Conservation (phyloP, 2,888 invertebrate species). For the Phorcus lineatus region DNA sequence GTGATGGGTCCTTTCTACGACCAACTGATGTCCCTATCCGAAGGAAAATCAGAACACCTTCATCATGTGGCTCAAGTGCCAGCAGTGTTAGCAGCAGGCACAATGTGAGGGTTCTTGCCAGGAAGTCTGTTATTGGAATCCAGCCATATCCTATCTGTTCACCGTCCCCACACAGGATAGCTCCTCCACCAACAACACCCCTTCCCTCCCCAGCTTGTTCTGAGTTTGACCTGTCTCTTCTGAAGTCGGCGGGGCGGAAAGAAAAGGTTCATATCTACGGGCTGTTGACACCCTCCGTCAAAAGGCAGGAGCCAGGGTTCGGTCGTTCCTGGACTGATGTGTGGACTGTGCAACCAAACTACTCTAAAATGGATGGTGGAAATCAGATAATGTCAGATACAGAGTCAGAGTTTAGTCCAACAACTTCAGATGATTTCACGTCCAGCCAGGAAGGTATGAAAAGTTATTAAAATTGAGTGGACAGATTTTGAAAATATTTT, state of each 20-base stretch:
- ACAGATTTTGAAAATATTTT: too few species aligned
- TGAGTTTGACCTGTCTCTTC: conserved; percentile 52
- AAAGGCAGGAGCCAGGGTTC: neutral
- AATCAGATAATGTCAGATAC: neutral
- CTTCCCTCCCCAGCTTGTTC: conserved; percentile 40
- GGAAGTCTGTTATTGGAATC: neutral
- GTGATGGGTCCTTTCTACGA: neutral
- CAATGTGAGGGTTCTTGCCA: conserved; percentile 3
- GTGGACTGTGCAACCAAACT: neutral
- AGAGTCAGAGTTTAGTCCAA: neutral
- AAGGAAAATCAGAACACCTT: conserved; percentile 13
- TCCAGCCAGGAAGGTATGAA: too few species aligned
- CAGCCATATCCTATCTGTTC: neutral
- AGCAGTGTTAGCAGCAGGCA: neutral
- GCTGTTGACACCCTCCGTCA: neutral
- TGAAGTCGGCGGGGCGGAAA: conserved; percentile 36
- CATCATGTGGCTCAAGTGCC: neutral
- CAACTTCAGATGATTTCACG: neutral
- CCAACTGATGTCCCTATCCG: neutral
- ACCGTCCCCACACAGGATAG: neutral
- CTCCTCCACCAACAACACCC: neutral
- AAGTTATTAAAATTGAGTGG: too few species aligned
- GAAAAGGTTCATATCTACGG: neutral
- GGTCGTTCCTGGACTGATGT: neutral
- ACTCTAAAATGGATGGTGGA: neutral